Conservation (phyloP, 2,797 vertebrate species). For the Peromyscus eremicus region DNA sequence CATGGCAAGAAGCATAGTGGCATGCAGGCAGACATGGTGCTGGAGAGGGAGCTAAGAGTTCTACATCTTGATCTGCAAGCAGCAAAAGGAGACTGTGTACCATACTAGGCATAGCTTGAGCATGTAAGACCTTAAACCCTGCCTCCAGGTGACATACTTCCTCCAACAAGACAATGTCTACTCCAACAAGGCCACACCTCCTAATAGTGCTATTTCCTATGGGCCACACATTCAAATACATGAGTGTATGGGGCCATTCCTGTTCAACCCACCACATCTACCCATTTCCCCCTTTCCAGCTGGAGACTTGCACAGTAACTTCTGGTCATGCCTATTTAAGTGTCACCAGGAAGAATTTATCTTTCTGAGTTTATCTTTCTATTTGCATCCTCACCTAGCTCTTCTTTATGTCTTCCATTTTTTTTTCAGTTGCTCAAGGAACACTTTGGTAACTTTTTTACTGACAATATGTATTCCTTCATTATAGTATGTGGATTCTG, state of each 20-base stretch:
- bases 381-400: neutral
- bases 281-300: neutral
- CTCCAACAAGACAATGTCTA: neutral
- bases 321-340: neutral
- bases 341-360: neutral
- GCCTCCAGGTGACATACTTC: neutral
- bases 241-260: neutral
- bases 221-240: neutral
- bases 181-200: neutral
- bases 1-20: neutral
- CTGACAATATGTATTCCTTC: neutral
- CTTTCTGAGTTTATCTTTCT: neutral
- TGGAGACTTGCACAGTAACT: neutral
- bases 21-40: neutral
- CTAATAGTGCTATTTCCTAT: neutral
- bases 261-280: neutral
- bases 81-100: neutral
- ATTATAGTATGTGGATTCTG: neutral
- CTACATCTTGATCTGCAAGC: neutral
- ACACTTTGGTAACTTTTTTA: neutral
- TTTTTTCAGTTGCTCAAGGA: conserved; percentile 10
- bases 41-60: neutral
- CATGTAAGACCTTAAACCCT: neutral
- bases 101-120: neutral
- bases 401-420: neutral